These are phyloP conservation scores for Dufourea novaeangliae DNA, from an alignment of 1,140 invertebrate genomes.

Conservation along the genomic window DNA sequence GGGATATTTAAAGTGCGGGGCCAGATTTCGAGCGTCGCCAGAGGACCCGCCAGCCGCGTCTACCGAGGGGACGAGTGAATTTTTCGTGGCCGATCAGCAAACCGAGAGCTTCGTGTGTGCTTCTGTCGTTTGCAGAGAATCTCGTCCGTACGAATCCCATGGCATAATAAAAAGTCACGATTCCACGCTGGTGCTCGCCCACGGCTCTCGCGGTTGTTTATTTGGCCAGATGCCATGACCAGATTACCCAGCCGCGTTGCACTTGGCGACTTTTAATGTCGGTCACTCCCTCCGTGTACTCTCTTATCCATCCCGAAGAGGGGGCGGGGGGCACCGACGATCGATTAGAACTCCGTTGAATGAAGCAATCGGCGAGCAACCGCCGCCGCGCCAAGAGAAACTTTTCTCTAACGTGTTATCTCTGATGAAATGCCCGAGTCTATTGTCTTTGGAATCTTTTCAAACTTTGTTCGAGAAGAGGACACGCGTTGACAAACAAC, in stretches of 20 bases:
- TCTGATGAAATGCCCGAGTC: background rate
- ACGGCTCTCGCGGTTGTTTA: slow-evolving; percentile 47
- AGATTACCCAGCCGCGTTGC: slow-evolving; percentile 61
- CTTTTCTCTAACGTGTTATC: background rate
- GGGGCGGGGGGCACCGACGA: slow-evolving; percentile 28
- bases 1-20: slow-evolving; percentile 13
- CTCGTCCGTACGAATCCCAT: slow-evolving; percentile 29
- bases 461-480: background rate
- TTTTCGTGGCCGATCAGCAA: slow-evolving; percentile 29
- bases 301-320: slow-evolving; percentile 1
- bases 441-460: background rate
- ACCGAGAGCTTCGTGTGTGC: slow-evolving; percentile 17
- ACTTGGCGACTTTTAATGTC: slow-evolving; percentile 60
- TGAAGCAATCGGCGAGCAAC: background rate
- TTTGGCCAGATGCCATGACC: slow-evolving; percentile 65
- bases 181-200: slow-evolving; percentile 41
- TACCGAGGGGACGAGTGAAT: background rate
- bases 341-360: slow-evolving; percentile 59
- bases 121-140: slow-evolving; percentile 29
- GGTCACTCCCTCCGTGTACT: slow-evolving; percentile 10
- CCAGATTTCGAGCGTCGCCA: background rate
- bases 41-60: too few species aligned
- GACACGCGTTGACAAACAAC: too few species aligned
- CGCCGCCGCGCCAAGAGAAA: too few species aligned
- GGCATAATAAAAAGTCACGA: slow-evolving; percentile 66